Evolutionary conservation across 2,888 invertebrate genomes (phyloP).

Genomic region (Scotopteryx bipunctaria): DNA sequence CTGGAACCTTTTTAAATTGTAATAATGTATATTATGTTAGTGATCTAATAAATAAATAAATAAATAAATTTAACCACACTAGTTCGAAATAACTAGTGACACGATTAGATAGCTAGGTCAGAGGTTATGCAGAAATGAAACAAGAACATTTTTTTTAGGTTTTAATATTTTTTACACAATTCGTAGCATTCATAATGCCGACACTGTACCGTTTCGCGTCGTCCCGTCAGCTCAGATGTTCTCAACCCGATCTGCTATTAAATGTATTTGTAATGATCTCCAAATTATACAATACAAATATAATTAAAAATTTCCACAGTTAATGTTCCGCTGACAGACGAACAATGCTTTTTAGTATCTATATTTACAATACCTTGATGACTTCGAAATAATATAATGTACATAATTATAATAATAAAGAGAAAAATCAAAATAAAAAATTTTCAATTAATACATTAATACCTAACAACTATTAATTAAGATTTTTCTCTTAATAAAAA

Average conservation of each 20-base stretch:
- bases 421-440: constrained; percentile 83
- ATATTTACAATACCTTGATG: constrained; percentile 81
- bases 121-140: constrained; percentile 59
- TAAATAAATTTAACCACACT: no score
- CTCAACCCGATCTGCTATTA: constrained; percentile 62
- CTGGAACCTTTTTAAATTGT: no score
- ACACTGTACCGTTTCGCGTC: constrained; percentile 66
- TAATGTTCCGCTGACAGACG: constrained; percentile 68
- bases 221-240: constrained; percentile 62
- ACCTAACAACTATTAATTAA: constrained; percentile 80
- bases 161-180: constrained; percentile 85
- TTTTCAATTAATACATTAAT: constrained; percentile 82
- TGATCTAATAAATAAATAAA: no score
- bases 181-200: constrained; percentile 84
- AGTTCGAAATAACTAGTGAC: no score
- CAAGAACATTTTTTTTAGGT: constrained; percentile 74
- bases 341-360: constrained; percentile 65
- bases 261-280: constrained; percentile 45
- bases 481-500: constrained; percentile 81
- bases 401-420: constrained; percentile 74
- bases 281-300: constrained; percentile 78
- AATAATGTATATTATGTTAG: no score
- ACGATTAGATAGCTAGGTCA: no score
- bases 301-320: constrained; percentile 64
- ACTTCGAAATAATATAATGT: constrained; percentile 80